Conservation (phyloP, 2,113 vertebrate species). For the Enhydra lutris region DNA sequence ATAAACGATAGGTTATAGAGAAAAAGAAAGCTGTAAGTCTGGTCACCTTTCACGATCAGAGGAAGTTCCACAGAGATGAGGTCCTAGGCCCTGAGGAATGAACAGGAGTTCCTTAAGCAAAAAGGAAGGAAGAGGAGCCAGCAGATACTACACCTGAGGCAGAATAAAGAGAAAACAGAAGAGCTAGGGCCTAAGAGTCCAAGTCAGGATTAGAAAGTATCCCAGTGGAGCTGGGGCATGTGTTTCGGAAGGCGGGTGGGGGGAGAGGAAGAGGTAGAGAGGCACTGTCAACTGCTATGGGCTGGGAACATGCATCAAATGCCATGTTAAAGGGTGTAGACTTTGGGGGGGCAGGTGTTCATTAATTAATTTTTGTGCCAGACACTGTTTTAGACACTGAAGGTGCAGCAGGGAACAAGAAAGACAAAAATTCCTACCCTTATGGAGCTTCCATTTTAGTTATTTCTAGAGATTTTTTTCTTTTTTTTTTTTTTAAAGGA, state of each 20-base stretch:
- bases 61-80: neutral
- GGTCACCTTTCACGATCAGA: neutral
- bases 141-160: neutral
- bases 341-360: neutral
- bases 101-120: neutral
- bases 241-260: neutral
- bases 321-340: too few species aligned
- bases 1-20: neutral
- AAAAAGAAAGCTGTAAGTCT: neutral
- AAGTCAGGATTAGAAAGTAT: neutral
- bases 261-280: neutral
- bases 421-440: neutral
- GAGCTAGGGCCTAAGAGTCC: neutral
- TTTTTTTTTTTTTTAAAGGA: neutral
- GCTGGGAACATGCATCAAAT: too few species aligned
- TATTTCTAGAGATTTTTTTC: neutral
- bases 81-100: neutral
- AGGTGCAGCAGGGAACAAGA: neutral
- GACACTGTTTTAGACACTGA: neutral
- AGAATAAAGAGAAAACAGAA: neutral
- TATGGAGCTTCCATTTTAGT: neutral
- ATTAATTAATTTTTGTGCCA: neutral
- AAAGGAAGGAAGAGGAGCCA: neutral
- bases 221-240: neutral
- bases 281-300: neutral